Evolutionary conservation across 2,888 invertebrate genomes (phyloP).

Genomic region (Mesorhabditis spiculigera): DNA sequence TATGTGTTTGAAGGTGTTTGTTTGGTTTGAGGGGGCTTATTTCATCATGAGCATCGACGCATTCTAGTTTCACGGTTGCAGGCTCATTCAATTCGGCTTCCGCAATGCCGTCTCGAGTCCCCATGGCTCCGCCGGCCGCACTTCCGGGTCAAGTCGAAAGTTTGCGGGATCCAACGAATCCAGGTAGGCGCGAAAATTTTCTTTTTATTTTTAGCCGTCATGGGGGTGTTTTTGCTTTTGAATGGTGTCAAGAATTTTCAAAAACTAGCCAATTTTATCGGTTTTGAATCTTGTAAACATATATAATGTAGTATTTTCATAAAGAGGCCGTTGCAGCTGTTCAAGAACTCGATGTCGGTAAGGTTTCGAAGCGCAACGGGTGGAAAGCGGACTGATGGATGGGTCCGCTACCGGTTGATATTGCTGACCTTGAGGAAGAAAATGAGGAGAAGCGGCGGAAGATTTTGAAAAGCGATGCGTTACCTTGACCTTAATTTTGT

Average conservation of each 20-base stretch:
- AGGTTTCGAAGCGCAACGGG: slow-evolving; percentile 1
- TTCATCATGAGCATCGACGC: no score
- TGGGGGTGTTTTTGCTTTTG: no score
- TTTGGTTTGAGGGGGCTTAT: no score
- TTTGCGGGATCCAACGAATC: neutral
- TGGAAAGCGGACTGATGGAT: neutral
- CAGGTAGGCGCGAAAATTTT: neutral
- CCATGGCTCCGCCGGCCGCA: neutral
- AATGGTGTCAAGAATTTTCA: no score
- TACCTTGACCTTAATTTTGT: no score
- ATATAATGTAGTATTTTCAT: neutral
- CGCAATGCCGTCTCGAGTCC: neutral
- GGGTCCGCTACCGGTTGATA: neutral
- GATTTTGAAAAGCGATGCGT: neutral
- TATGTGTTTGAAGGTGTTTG: neutral
- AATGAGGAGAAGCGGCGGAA: neutral
- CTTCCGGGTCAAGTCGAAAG: slow-evolving; percentile 3
- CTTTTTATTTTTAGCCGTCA: no score
- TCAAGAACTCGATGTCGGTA: neutral
- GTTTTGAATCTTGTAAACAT: neutral
- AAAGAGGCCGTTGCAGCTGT: no score
- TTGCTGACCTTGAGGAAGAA: slow-evolving; percentile 1
- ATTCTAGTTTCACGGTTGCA: no score
- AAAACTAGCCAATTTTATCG: neutral
- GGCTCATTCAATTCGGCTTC: neutral